These are phyloP conservation scores for Petaurus breviceps DNA, from an alignment of 2,113 vertebrate genomes.

Conservation along the genomic window DNA sequence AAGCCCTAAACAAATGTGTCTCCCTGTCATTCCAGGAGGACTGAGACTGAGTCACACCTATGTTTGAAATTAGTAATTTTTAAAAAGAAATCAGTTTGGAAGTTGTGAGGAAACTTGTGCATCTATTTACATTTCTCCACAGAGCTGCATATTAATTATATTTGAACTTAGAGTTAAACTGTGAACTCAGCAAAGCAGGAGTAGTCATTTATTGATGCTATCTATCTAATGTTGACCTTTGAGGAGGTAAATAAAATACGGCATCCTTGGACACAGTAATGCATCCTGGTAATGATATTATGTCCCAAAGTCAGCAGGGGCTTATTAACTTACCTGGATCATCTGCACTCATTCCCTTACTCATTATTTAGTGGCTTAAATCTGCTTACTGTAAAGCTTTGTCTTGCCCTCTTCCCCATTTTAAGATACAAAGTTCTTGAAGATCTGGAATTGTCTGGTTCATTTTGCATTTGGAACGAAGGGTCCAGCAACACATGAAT, in stretches of 20 bases:
- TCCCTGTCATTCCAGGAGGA: background rate
- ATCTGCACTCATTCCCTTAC: background rate
- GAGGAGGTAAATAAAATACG: background rate
- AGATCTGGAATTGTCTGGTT: background rate
- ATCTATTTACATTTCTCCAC: background rate
- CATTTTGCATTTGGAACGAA: background rate
- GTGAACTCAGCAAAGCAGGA: background rate
- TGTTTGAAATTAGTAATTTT: background rate
- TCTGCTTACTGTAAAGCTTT: background rate
- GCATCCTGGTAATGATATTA: background rate
- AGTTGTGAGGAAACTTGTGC: background rate
- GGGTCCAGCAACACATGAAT: background rate
- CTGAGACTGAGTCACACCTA: background rate
- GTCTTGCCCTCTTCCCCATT: background rate
- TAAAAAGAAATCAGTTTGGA: background rate
- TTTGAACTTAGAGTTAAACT: background rate
- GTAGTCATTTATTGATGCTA: background rate
- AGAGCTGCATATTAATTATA: background rate
- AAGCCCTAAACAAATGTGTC: background rate
- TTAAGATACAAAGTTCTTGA: background rate
- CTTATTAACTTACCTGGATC: background rate
- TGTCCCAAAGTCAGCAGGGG: background rate
- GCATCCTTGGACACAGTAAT: background rate
- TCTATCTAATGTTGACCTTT: background rate
- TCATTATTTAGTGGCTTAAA: background rate